Conservation (phyloP, 2,888 invertebrate genomes). For the Eupeodes luniger region DNA sequence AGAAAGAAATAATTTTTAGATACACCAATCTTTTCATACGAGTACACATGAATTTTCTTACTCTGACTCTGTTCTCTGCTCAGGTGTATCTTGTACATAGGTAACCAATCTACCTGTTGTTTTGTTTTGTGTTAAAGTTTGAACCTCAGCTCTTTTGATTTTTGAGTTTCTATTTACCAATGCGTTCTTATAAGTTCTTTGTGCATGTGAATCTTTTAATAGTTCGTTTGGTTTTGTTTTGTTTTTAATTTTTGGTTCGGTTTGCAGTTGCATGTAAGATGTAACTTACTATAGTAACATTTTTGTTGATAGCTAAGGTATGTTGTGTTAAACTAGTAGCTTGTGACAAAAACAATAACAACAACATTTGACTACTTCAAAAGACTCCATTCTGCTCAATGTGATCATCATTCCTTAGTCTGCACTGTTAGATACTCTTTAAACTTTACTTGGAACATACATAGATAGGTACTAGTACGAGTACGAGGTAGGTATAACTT, state of each 20-base stretch:
- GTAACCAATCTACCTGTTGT: slow-evolving; percentile 71
- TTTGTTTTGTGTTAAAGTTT: slow-evolving; percentile 38
- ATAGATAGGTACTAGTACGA: background rate
- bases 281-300: background rate
- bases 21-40: slow-evolving; percentile 10
- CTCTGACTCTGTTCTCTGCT: slow-evolving; percentile 36
- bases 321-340: slow-evolving; percentile 51
- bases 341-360: slow-evolving; percentile 38
- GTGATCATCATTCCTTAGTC: slow-evolving; percentile 46
- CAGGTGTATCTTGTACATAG: slow-evolving; percentile 75
- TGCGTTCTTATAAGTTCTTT: slow-evolving; percentile 35
- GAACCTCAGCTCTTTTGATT: slow-evolving; percentile 44
- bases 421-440: slow-evolving; percentile 26
- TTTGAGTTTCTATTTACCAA: slow-evolving; percentile 55
- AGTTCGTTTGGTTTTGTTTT: slow-evolving; percentile 25
- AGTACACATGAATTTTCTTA: slow-evolving; percentile 46
- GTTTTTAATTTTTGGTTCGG: background rate
- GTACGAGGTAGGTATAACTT: background rate
- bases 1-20: slow-evolving; percentile 30
- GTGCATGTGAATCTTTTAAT: slow-evolving; percentile 63
- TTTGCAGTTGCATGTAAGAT: background rate
- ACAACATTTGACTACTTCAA: slow-evolving; percentile 31
- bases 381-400: slow-evolving; percentile 32
- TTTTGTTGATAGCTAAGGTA: slow-evolving; percentile 19
- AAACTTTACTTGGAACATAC: background rate